Evolutionary conservation across 2,113 vertebrate genomes (phyloP), one percentile per base, ranked within the genome.

Genomic region (Pheucticus melanocephalus): DNA sequence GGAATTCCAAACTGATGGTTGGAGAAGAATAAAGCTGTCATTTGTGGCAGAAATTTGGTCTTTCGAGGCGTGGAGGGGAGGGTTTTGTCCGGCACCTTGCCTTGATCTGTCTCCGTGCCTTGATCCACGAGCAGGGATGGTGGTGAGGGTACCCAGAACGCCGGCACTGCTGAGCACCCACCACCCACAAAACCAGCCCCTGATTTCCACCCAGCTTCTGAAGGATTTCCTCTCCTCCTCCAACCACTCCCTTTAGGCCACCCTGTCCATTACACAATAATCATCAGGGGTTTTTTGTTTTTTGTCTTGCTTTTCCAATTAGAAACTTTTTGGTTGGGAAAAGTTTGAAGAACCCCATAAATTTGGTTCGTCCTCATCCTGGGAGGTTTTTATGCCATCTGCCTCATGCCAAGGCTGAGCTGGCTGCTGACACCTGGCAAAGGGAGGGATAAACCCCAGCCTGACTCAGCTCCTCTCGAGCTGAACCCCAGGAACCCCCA

Each of bases 381-480:
- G 0, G 57, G 5, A 37, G 0, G 0, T n/a, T 45, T 51, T 23
- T 3, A 20, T 1, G 20, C 44, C 33, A 50, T 3, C 4, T 0
- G 1, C 13, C 48, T 12, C 57, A 3, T 35, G 51, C 10, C 31
- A 15, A 8, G 27, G 9, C 56, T 18, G 51, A 60, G 80, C 37
- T 18, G 65, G 68, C 23, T 28, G 3, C 57, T 8, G 57, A 22
- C 10, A 31, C 51, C 54, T 1, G 21, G 28, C 20, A 11, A 21
- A 60, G 54, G 33, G 48, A 47, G 30, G 33, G 2, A 15, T 0
- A 56, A 80, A 64, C 9, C 50, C 71, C 23, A 44, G 11, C 0
- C 0, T 14, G 64, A 77, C 37, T 42, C 83, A 19, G 13, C 60
- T 88, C 76, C 80, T 66, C 31, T 88, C 14, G 6, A 12, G 10